Conservation (phyloP, 2,888 invertebrate species). For the Phyto melanocephala region DNA sequence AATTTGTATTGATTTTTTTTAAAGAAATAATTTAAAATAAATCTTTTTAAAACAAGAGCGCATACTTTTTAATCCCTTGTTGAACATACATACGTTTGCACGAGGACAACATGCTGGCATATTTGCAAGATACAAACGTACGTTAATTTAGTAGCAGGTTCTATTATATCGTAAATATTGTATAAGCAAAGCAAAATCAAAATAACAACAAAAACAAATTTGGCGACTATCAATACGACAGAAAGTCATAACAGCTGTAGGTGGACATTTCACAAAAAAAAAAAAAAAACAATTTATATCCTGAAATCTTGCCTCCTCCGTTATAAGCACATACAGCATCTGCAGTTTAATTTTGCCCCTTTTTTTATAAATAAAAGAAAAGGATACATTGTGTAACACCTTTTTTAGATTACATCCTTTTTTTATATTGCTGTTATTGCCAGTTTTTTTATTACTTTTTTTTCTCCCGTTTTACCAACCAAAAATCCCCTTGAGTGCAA, state of each 20-base stretch:
- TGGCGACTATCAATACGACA: not conserved
- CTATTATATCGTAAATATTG: constrained; percentile 31
- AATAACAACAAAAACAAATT: not conserved
- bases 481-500: constrained; percentile 41
- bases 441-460: not conserved
- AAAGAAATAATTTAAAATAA: too few species aligned
- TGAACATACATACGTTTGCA: not conserved
- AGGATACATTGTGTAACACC: constrained; percentile 43
- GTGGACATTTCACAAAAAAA: constrained; percentile 20
- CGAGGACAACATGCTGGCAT: constrained; percentile 44
- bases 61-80: too few species aligned
- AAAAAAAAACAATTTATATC: too few species aligned
- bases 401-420: constrained; percentile 39
- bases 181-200: constrained; percentile 23
- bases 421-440: not conserved
- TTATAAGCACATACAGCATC: constrained; percentile 17
- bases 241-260: constrained; percentile 2
- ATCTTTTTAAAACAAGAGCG: too few species aligned
- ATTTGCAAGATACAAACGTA: constrained; percentile 36
- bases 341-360: not conserved
- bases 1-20: too few species aligned
- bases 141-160: constrained; percentile 23
- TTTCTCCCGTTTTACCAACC: constrained; percentile 3
- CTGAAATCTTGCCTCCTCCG: not conserved
- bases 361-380: not conserved